Conservation (phyloP, 2,888 invertebrate genomes). For the Chymomyza procnemis region DNA sequence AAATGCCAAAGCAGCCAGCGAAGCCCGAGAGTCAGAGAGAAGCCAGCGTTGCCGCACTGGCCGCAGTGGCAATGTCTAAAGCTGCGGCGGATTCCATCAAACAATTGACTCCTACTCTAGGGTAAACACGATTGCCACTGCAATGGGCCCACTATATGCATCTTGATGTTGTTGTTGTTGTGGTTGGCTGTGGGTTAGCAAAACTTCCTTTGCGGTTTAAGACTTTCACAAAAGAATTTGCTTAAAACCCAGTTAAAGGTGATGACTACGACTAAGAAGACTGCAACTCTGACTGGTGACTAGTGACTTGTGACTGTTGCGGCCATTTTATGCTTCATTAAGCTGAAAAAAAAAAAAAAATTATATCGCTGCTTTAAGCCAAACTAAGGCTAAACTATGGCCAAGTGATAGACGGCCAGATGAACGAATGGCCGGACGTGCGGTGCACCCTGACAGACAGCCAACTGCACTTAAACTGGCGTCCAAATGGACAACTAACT, state of each 20-base stretch:
- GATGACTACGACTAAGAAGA: constrained; percentile 25
- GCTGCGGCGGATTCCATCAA: background rate
- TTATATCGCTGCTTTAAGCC: constrained; percentile 52
- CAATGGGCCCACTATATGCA: constrained; percentile 18
- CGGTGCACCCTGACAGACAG: constrained; percentile 41
- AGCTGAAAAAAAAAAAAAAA: constrained; percentile 56
- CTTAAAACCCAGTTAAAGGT: constrained; percentile 36
- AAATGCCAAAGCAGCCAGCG: constrained; percentile 37
- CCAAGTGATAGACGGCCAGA: constrained; percentile 23
- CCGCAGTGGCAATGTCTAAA: background rate
- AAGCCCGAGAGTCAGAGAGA: constrained; percentile 56
- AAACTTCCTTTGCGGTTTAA: constrained; percentile 20
- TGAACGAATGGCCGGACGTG: background rate
- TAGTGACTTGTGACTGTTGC: constrained; percentile 10
- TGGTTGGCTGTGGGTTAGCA: background rate
- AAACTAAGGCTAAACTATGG: constrained; percentile 33
- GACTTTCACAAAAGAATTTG: constrained; percentile 39
- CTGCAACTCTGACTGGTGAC: background rate
- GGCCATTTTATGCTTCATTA: constrained; percentile 71
- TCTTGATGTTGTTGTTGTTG: too few relatives aligned
- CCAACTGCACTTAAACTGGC: constrained; percentile 49
- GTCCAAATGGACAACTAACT: constrained; percentile 31
- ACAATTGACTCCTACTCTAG: constrained; percentile 52
- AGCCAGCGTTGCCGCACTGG: constrained; percentile 56
- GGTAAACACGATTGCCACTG: constrained; percentile 55